Evolutionary conservation across 1,140 invertebrate genomes (phyloP).

Genomic region (Drosophila kepulauana): DNA sequence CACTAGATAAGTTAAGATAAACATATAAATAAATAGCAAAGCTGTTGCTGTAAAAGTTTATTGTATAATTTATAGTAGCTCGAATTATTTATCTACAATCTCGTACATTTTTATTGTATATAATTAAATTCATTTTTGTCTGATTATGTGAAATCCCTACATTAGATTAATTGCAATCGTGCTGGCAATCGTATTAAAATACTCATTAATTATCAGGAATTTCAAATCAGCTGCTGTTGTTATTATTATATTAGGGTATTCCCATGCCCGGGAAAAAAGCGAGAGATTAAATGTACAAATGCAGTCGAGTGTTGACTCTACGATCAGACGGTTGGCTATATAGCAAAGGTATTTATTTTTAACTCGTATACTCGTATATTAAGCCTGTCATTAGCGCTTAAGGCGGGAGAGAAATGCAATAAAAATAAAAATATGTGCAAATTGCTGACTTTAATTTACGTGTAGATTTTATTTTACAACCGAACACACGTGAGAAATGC

Average conservation of each 20-base stretch:
- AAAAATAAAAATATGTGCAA: not conserved
- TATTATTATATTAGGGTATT: not conserved
- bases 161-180: not conserved
- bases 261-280: conserved; percentile 4
- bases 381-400: not conserved
- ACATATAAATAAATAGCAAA: not conserved
- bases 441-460: conserved; percentile 2
- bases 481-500: not conserved
- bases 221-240: not conserved
- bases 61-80: not conserved
- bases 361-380: not conserved
- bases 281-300: not conserved
- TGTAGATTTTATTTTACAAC: not conserved
- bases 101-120: conserved; percentile 5
- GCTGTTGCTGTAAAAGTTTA: not conserved
- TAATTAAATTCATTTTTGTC: conserved; percentile 13
- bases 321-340: not conserved
- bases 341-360: not conserved
- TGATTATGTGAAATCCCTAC: not conserved
- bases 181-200: conserved; percentile 3
- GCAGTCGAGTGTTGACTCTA: not conserved
- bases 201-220: conserved; percentile 32
- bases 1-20: not conserved
- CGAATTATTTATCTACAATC: not conserved
- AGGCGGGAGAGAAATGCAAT: not conserved